Percentiles rank a stretch among this genome's conserved stretches.
phyloP scores from a whole-genome alignment of 35 echinoderm and acorn worm species.

The Apostichopus parvimensis region DNA sequence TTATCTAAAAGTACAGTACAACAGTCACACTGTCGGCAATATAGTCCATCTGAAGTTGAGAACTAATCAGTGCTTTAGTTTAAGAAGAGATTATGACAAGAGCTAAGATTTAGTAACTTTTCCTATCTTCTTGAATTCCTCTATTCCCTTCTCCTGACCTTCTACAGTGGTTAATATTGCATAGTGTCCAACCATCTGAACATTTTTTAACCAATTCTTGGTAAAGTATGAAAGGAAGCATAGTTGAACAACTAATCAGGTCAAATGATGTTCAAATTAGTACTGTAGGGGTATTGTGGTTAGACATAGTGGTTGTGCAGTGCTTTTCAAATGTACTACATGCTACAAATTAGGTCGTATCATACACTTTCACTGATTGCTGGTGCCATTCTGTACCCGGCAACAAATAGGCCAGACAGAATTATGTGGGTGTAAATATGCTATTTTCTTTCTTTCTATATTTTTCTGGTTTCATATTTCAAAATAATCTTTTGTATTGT shows the following conservation, averaged over 20 bases:
- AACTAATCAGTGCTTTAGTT: no score
- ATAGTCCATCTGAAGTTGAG: no score
- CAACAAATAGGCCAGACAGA: neutral
- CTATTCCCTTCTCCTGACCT: no score
- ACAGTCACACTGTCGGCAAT: no score
- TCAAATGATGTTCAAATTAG: neutral
- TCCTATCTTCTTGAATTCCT: no score
- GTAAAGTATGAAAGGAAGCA: neutral
- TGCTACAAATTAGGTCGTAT: neutral
- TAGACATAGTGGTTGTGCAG: neutral
- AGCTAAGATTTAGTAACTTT: no score
- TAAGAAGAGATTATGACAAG: no score
- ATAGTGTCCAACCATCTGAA: neutral
- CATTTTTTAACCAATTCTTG: neutral
- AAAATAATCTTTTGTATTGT: neutral
- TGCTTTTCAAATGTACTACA: neutral
- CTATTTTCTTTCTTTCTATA: neutral
- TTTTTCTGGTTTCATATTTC: neutral
- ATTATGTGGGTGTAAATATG: neutral
- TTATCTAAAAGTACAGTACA: no score
- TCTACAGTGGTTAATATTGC: no score
- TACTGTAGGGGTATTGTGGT: neutral
- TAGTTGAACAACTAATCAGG: neutral
- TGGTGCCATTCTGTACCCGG: neutral
- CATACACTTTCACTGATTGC: neutral